Percentiles rank a stretch among this genome's conserved stretches.
Conservation (phyloP, 1,140 invertebrate genomes). For the Polypedilum vanderplanki region DNA sequence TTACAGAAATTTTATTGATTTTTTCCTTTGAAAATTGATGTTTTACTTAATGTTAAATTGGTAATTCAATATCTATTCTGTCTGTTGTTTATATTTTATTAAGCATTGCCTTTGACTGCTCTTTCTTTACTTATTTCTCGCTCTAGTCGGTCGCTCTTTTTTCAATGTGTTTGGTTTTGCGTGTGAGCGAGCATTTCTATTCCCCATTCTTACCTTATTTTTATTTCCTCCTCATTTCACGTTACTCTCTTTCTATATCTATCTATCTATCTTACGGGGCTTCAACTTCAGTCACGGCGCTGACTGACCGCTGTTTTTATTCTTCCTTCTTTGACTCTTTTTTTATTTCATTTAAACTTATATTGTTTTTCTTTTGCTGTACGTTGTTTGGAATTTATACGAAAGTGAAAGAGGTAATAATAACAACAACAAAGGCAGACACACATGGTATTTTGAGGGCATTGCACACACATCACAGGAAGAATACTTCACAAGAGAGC, state of each 20-base stretch:
- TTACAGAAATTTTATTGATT: slow-evolving; percentile 17
- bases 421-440: too few species aligned
- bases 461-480: background rate
- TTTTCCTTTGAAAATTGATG: slow-evolving; percentile 19
- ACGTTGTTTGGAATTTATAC: background rate
- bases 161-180: background rate
- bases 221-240: background rate
- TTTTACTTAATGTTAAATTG: slow-evolving; percentile 28
- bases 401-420: background rate
- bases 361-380: background rate
- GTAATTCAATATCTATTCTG: slow-evolving; percentile 23
- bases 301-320: too few species aligned
- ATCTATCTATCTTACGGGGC: background rate
- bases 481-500: background rate
- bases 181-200: background rate
- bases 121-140: background rate
- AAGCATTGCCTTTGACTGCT: background rate
- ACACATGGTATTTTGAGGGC: background rate
- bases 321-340: too few species aligned
- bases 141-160: too few species aligned
- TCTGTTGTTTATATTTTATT: slow-evolving; percentile 26
- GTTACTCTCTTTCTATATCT: background rate
- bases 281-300: background rate
- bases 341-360: too few species aligned
- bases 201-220: too few species aligned